Percentiles rank a stretch among this genome's conserved stretches.
phyloP scores from a whole-genome alignment of 2,888 invertebrate genomes.

The Ephialtes manifestator region DNA sequence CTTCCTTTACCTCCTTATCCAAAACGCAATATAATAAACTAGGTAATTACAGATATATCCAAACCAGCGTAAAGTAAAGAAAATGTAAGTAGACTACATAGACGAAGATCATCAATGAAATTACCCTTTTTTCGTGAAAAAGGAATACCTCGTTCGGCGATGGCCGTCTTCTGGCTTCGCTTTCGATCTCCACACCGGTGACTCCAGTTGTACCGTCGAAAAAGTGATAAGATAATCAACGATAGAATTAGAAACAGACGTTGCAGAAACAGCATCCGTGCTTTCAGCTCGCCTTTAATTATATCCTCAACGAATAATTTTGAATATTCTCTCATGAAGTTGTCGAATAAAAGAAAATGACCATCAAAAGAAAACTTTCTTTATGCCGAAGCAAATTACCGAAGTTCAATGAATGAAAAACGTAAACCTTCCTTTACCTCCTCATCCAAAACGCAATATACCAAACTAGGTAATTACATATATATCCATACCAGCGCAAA shows the following conservation, averaged over 20 bases:
- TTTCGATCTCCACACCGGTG: constrained; percentile 9
- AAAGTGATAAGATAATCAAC: not conserved
- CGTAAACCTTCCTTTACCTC: no score
- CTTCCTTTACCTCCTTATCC: no score
- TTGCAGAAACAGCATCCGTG: not conserved
- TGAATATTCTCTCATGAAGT: no score
- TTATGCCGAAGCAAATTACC: no score
- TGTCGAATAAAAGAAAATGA: no score
- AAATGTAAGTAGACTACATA: not conserved
- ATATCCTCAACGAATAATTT: no score
- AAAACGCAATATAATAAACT: no score
- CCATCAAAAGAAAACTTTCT: no score
- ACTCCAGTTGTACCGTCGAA: constrained; percentile 4
- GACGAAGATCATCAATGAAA: constrained; percentile 31
- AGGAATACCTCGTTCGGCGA: constrained; percentile 22
- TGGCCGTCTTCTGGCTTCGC: constrained; percentile 41
- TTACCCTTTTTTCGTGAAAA: constrained; percentile 49
- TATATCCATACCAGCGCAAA: not conserved
- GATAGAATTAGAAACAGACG: constrained; percentile 1
- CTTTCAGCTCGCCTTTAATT: no score
- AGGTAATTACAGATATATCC: not conserved
- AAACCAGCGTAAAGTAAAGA: constrained; percentile 3
- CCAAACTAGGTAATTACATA: no score
- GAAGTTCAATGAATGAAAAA: no score
- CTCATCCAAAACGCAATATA: no score